Conservation (phyloP, 2,113 vertebrate genomes). For the Solea senegalensis region DNA sequence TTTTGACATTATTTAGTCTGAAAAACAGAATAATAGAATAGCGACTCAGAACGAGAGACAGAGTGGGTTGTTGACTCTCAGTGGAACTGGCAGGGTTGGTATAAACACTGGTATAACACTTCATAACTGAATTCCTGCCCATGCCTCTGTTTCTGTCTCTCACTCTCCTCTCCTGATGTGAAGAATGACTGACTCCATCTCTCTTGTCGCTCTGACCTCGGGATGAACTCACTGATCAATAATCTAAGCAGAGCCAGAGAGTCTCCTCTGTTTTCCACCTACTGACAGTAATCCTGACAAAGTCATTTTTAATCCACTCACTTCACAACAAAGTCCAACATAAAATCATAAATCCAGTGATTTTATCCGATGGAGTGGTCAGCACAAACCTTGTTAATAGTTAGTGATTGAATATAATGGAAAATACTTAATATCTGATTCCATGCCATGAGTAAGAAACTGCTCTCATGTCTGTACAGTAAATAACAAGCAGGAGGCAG, state of each 20-base stretch:
- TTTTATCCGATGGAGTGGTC: not conserved
- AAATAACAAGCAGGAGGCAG: not conserved
- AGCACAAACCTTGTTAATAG: no score
- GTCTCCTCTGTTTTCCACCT: not conserved
- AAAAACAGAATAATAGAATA: not conserved
- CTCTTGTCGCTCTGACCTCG: slow-evolving; percentile 45
- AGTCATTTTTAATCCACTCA: not conserved
- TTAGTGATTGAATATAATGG: no score
- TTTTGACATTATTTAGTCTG: not conserved
- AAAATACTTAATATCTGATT: not conserved
- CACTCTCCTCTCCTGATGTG: slow-evolving; percentile 4
- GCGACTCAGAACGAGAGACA: not conserved
- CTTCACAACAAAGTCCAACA: not conserved
- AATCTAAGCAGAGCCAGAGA: slow-evolving; percentile 9
- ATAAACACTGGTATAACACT: not conserved
- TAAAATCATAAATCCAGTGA: not conserved
- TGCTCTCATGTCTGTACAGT: not conserved
- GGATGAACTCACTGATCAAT: slow-evolving; percentile 50
- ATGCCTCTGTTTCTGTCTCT: slow-evolving; percentile 4
- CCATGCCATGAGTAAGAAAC: not conserved
- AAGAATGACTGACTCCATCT: slow-evolving; percentile 34
- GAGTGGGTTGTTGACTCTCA: slow-evolving; percentile 1
- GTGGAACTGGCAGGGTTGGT: not conserved
- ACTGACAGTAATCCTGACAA: not conserved
- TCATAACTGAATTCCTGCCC: not conserved